Conservation (phyloP, 2,888 invertebrate genomes). For the Molanna angustata region DNA sequence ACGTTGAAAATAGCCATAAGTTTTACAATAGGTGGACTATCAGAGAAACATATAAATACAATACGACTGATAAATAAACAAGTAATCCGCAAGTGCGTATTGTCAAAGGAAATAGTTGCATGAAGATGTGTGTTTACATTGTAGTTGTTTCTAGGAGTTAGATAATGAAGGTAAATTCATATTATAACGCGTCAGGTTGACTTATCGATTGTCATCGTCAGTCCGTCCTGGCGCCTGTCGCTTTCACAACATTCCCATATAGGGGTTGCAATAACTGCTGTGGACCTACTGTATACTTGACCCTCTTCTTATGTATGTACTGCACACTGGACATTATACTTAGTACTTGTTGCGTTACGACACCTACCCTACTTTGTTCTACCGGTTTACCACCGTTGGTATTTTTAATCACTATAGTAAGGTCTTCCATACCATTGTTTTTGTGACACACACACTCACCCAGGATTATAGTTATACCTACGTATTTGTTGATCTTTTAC, state of each 20-base stretch:
- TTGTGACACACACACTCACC: background rate
- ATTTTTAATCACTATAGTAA: constrained; percentile 22
- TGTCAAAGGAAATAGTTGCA: too few relatives aligned
- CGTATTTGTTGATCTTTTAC: too few relatives aligned
- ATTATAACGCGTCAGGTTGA: too few relatives aligned
- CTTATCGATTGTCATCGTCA: background rate
- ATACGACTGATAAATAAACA: too few relatives aligned
- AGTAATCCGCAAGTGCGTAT: too few relatives aligned
- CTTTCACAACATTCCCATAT: constrained; percentile 28
- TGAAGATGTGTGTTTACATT: too few relatives aligned
- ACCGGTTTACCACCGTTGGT: constrained; percentile 22
- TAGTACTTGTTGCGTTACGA: constrained; percentile 12
- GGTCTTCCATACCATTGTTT: constrained; percentile 10
- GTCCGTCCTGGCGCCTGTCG: constrained; percentile 23
- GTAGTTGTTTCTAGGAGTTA: too few relatives aligned
- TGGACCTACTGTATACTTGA: constrained; percentile 16
- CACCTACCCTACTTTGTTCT: constrained; percentile 28
- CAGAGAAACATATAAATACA: too few relatives aligned
- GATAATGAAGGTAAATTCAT: too few relatives aligned
- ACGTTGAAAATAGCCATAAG: too few relatives aligned
- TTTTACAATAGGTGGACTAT: too few relatives aligned
- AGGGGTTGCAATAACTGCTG: constrained; percentile 17
- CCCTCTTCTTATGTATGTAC: constrained; percentile 20
- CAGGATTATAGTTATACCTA: too few relatives aligned
- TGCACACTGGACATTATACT: constrained; percentile 11